Conservation (phyloP, 2,113 vertebrate species). For the mouse (Mus musculus) region GRCm39 chr12:80147001-80147500, state of each 20-base stretch:
- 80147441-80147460: neutral
- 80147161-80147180: neutral
- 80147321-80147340: neutral
- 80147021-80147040: neutral
- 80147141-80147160: neutral
- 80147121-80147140: no score
- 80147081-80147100: fast-evolving
- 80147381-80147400: neutral
- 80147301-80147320: neutral
- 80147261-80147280: neutral
- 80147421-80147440: neutral
- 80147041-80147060: neutral
- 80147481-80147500: neutral
- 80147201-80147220: neutral
- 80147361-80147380: neutral
- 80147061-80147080: neutral
- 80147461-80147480: neutral
- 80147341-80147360: neutral
- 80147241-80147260: slow-evolving; percentile 10
- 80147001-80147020: neutral
- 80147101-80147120: neutral
- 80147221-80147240: neutral
- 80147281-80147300: neutral
- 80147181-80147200: neutral
- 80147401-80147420: neutral